Base-by-base conservation (phyloP, 2,888 invertebrate species). In the Eupithecia dodoneata region DNA sequence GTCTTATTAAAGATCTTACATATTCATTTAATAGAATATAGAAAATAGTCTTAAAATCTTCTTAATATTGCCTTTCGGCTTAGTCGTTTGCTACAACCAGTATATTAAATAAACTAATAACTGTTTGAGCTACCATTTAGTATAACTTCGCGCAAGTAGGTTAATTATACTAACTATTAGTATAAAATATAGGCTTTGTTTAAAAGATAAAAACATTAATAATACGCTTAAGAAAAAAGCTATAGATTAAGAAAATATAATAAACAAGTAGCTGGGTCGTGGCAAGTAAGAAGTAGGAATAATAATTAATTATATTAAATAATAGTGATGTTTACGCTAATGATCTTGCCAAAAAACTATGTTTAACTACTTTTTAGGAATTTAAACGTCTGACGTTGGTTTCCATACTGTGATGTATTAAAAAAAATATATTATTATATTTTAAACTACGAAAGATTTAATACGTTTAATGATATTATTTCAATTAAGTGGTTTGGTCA, bases 291-390 rank as follows among this genome's bases (percentile, higher is more conserved):
- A 47, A 30, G 45, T 70, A 70, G 70, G 6, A 12, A 30, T 30
- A 30, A 70, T n/a, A n/a, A 67, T 30, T 45, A 45, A 13, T 12
- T 15, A 44, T n/a, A 45, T 42, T 44, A 69, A 45, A 42, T 67
- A 44, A 44, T 69, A 69, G 44, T 69, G 44, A 69, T 44, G 45
- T 45, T 44, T 45, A 69, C n/a, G 67, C 67, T 69, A 69, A 44
- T 45, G n/a, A 70, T 89, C 87, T 90, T 90, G 89, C 89, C 89
- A 88, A 86, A 85, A 76, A 63, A 74, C 71, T 76, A 79, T 76
- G 42, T 66, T 66, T 42, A 66, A 73, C 45, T 71, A 30, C 44
- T 63, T n/a, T 72, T 65, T 73, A 71, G 49, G 49, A 42, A 42
- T 55, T 70, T 49, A 69, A 44, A 44, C 45, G 45, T 47, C 70